These are phyloP conservation scores for Tychaedon coryphoeus DNA, from an alignment of 2,113 vertebrate species.

Conservation along the genomic window DNA sequence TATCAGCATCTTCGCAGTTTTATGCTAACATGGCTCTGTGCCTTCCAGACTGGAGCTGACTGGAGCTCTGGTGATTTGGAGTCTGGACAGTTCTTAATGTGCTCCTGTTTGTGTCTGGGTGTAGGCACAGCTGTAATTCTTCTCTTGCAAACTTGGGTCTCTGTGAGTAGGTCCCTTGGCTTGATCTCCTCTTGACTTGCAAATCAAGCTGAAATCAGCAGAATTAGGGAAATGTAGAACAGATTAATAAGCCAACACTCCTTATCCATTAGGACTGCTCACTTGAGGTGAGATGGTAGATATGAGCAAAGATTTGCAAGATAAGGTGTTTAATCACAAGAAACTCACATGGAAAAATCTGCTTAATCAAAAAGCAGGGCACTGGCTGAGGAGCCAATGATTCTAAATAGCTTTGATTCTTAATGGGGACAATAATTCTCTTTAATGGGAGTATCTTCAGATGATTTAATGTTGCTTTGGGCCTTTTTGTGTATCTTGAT, in stretches of 20 bases:
- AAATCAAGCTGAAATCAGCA: conserved; percentile 21
- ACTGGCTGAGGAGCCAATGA: conserved; percentile 33
- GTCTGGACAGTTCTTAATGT: not conserved
- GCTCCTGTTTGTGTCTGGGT: not conserved
- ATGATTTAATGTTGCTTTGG: conserved; percentile 55
- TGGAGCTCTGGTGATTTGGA: not conserved
- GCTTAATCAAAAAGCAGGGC: not conserved
- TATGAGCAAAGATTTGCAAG: not conserved
- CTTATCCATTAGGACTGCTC: not conserved
- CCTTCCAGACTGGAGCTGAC: not conserved
- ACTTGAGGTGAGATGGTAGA: not conserved
- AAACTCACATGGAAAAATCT: conserved; percentile 40
- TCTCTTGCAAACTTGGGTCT: not conserved
- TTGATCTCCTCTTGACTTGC: not conserved
- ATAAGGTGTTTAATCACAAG: conserved; percentile 13
- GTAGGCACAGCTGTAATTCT: not conserved
- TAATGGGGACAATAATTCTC: conserved; percentile 59
- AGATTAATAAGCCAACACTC: not conserved
- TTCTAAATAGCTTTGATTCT: conserved; percentile 53
- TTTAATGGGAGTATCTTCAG: conserved; percentile 53
- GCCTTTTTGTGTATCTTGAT: conserved; percentile 33
- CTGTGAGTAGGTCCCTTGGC: not conserved
- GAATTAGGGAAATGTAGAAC: not conserved
- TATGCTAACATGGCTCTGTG: not conserved
- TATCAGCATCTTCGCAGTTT: not conserved